A percentile compares a stretch with the other conserved stretches of the same genome.
Conservation (phyloP, 2,888 invertebrate species). For the Tribolium freemani region DNA sequence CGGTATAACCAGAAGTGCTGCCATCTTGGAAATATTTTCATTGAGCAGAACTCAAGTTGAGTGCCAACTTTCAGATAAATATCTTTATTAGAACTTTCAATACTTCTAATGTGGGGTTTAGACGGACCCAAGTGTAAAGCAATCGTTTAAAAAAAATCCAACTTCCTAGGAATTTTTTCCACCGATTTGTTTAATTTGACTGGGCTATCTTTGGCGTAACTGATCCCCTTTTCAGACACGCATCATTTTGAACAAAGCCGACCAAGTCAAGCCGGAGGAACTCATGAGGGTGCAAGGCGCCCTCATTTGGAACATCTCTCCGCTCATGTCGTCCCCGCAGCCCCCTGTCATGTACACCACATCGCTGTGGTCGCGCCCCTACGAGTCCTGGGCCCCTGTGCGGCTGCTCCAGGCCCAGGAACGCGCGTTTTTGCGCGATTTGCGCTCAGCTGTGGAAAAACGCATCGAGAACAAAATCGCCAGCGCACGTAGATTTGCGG, state of each 20-base stretch:
- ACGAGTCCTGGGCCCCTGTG: conserved; percentile 84
- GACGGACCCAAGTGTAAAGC: too few species aligned
- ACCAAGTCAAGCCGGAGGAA: conserved; percentile 92
- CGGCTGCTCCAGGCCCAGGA: conserved; percentile 90
- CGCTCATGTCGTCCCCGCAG: conserved; percentile 93
- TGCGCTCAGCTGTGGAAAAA: conserved; percentile 87
- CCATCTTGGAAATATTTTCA: too few species aligned
- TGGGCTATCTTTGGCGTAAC: too few species aligned
- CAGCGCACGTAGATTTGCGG: conserved; percentile 94
- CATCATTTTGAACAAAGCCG: conserved; percentile 95
- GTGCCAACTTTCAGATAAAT: too few species aligned
- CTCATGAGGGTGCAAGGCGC: conserved; percentile 94
- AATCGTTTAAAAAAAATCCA: too few species aligned
- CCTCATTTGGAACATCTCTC: conserved; percentile 97
- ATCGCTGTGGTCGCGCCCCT: conserved; percentile 89
- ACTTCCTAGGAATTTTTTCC: too few species aligned
- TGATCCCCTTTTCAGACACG: conserved; percentile 75
- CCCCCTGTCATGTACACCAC: conserved; percentile 94
- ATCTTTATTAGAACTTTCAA: too few species aligned
- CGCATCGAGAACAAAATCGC: conserved; percentile 95
- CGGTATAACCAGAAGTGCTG: too few species aligned
- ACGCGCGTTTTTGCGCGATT: conserved; percentile 86
- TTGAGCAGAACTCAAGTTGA: too few species aligned
- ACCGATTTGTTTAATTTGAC: too few species aligned
- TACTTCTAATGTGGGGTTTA: too few species aligned